These are phyloP conservation scores for Endomychus coccineus DNA, from an alignment of 2,888 invertebrate species.

Conservation along the genomic window DNA sequence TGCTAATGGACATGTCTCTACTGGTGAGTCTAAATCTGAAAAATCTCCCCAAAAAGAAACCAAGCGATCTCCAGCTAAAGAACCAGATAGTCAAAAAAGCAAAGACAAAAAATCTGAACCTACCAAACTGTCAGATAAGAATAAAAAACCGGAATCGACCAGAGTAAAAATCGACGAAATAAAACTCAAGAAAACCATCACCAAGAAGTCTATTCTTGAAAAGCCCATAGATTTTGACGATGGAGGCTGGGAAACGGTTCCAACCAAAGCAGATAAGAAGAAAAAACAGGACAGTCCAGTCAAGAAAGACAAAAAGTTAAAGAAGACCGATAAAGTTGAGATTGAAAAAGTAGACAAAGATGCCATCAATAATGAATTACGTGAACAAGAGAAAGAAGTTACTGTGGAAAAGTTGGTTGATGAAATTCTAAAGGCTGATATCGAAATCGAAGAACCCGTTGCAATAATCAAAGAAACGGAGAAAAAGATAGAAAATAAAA, in stretches of 20 bases:
- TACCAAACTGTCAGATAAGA: conserved; percentile 46
- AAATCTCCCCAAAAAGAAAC: conserved; percentile 52
- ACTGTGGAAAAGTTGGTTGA: conserved; percentile 25
- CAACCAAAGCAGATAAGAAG: conserved; percentile 66
- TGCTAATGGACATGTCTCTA: conserved; percentile 53
- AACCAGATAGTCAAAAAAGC: conserved; percentile 40
- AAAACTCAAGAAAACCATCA: conserved; percentile 42
- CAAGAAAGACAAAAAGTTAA: conserved; percentile 40
- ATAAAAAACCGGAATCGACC: conserved; percentile 38
- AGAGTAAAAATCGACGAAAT: conserved; percentile 32
- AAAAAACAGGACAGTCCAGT: conserved; percentile 50
- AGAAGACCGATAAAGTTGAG: conserved; percentile 35
- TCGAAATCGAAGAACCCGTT: conserved; percentile 26
- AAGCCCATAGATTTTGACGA: conserved; percentile 69
- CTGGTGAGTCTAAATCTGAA: conserved; percentile 51
- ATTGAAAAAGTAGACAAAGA: conserved; percentile 48
- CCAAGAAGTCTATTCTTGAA: conserved; percentile 51
- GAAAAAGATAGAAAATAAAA: conserved; percentile 21
- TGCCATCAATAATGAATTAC: conserved; percentile 46
- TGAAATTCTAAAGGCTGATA: conserved; percentile 35
- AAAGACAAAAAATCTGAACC: conserved; percentile 45
- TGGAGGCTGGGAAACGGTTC: conserved; percentile 66
- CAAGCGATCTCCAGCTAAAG: conserved; percentile 46
- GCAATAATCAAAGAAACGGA: conserved; percentile 27
- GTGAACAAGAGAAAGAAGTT: conserved; percentile 35